These are phyloP conservation scores for Dissostichus mawsoni DNA, from an alignment of 2,113 vertebrate species.

Conservation along the genomic window DNA sequence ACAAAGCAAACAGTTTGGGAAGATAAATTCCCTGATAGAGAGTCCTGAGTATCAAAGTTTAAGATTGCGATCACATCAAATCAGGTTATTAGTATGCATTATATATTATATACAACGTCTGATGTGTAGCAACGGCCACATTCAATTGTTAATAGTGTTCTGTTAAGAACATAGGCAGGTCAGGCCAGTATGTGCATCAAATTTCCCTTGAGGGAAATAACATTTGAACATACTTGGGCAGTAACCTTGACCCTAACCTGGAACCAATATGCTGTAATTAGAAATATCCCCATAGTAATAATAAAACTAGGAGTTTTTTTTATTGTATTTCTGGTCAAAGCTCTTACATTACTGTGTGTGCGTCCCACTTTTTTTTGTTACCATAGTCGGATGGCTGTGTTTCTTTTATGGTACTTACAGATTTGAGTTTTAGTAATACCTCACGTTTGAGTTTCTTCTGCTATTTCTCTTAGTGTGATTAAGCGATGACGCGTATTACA, in stretches of 20 bases:
- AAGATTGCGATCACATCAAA: no score
- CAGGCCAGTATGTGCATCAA: neutral
- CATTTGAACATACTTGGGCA: neutral
- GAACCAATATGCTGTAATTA: conserved; percentile 19
- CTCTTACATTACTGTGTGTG: neutral
- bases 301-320: neutral
- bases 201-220: conserved; percentile 13
- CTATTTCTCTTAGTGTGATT: neutral
- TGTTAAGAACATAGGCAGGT: neutral
- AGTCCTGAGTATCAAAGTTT: neutral
- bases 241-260: conserved; percentile 19
- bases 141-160: neutral
- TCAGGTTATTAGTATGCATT: neutral
- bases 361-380: neutral
- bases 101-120: neutral
- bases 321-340: neutral
- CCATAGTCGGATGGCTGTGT: neutral
- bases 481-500: neutral
- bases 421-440: neutral
- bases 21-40: neutral
- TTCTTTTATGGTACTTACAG: neutral
- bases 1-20: neutral
- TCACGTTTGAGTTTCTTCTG: neutral
- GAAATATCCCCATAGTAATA: conserved; percentile 9
- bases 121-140: neutral